Percentiles rank a stretch among this genome's conserved stretches.
These are phyloP conservation scores for Arctocebus calabarensis DNA, from an alignment of 2,797 vertebrate genomes.

Conservation along the genomic window DNA sequence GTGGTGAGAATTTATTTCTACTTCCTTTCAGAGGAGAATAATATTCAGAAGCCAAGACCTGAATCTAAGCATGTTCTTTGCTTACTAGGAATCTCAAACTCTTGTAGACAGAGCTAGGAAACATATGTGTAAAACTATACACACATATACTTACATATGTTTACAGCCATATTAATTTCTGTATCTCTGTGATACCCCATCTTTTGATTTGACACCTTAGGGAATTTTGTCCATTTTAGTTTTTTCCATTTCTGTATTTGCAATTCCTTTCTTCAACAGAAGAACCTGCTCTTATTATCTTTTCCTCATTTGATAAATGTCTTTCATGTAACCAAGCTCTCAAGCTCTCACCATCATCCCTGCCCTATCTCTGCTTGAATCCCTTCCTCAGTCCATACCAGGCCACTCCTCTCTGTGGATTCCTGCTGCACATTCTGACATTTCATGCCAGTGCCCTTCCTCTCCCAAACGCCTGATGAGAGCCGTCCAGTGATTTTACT, in stretches of 20 bases:
- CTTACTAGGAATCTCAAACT: not conserved
- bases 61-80: not conserved
- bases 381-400: not conserved
- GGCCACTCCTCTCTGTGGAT: not conserved
- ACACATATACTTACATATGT: not conserved
- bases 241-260: not conserved
- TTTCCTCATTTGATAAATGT: not conserved
- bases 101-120: not conserved
- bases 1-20: not conserved
- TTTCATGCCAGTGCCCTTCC: not conserved
- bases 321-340: not conserved
- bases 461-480: not conserved
- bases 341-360: not conserved
- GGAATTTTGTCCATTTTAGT: not conserved
- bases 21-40: not conserved
- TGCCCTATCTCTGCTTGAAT: not conserved
- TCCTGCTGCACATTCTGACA: not conserved
- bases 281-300: not conserved
- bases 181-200: not conserved
- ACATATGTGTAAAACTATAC: not conserved
- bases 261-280: not conserved
- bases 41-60: slow-evolving; percentile 6
- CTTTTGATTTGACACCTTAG: not conserved
- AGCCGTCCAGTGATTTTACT: not conserved
- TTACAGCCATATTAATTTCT: not conserved